Evolutionary conservation across 2,888 invertebrate genomes (phyloP).

Genomic region (Pycnomerus fuliginosus): DNA sequence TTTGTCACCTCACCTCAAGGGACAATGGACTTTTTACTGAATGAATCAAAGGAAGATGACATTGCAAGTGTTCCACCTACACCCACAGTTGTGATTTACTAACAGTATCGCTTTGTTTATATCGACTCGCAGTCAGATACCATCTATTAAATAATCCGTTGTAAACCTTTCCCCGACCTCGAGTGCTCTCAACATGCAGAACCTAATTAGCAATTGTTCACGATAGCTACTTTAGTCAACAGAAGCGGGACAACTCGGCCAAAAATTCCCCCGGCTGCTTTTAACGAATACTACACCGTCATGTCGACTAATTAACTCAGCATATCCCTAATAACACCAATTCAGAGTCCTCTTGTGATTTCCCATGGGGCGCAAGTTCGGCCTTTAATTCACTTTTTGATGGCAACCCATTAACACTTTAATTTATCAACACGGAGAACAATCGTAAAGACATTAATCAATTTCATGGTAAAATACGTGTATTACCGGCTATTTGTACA

Average conservation of each 20-base stretch:
- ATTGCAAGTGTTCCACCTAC: constrained; percentile 7
- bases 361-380: background rate
- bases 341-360: constrained; percentile 14
- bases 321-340: constrained; percentile 21
- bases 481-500: constrained; percentile 21
- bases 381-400: constrained; percentile 1
- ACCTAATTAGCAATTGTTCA: constrained; percentile 22
- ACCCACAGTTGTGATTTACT: constrained; percentile 5
- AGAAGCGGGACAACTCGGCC: no score
- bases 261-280: no score
- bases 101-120: constrained; percentile 12
- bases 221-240: constrained; percentile 21
- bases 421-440: constrained; percentile 21
- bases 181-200: constrained; percentile 16
- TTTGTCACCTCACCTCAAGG: background rate
- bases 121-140: constrained; percentile 4
- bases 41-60: constrained; percentile 11
- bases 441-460: constrained; percentile 23
- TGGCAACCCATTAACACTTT: background rate
- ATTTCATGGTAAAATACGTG: constrained; percentile 18
- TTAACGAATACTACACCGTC: constrained; percentile 21
- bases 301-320: constrained; percentile 22
- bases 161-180: no score
- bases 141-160: constrained; percentile 8
- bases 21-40: constrained; percentile 2